Base-by-base conservation (phyloP, 2,888 invertebrate species). In the Orthonevra nobilis region DNA sequence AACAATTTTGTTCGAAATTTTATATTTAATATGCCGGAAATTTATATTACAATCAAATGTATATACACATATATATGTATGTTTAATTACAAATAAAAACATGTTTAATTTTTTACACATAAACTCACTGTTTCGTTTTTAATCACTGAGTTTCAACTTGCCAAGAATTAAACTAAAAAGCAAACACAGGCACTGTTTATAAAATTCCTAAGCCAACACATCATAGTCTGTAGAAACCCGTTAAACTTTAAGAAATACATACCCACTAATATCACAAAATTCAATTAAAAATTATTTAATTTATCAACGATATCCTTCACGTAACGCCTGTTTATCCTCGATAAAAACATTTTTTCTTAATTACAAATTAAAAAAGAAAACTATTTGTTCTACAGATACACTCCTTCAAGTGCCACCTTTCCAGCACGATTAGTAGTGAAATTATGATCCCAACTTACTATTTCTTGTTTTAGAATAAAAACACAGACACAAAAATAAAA, bases 361-460 rank as follows among this genome's bases (percentile, higher is more conserved):
- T 28, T 28, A 30, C 1, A 30, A 40, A 23, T 26, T 30, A 7
- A 2, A 44, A 20, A 7, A 15, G 17, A 23, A 50, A 68, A 23
- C 10, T 42, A 50, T 9, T 26, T 28, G 10, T 10, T 32, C 1
- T 32, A 10, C 12, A 0, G 9, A 28, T 34, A 9, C 63, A 23
- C 12, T 48, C 20, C 9, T 23, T 15, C 9, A 28, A 48, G 46
- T 61, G 52, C 64, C 64, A 64, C 77, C 77, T 66, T 77, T 52
- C 38, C 77, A 60, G 72, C 72, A 72, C 72, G 72, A 54, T 77
- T 72, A 77, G 58, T 77, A 64, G 64, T 77, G 63, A 72, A 72
- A 77, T 72, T 77, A 77, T 77, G 72, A 77, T 72, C 52, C 44
- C 46, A 70, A 77, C 77, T 77, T 77, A 77, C 77, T 77, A 77